These are phyloP conservation scores for Pecten maximus DNA, from an alignment of 2,888 invertebrate genomes.

Conservation along the genomic window DNA sequence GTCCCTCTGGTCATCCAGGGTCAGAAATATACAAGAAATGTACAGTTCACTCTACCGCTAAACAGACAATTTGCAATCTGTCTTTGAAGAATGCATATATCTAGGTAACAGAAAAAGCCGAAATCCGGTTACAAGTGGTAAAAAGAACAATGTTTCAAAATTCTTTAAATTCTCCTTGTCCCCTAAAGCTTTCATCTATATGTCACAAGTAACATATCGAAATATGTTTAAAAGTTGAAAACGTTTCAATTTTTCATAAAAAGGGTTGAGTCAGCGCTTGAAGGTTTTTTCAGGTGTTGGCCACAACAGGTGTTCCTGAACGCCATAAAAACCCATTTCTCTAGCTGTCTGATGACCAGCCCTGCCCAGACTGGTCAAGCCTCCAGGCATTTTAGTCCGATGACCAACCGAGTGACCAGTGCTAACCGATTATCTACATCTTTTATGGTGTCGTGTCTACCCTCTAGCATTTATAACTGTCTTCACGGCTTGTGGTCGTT, in stretches of 20 bases:
- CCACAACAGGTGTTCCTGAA: background rate
- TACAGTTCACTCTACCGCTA: too few species aligned
- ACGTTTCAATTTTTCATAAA: background rate
- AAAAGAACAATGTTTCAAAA: background rate
- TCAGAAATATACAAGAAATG: background rate
- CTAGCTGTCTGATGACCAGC: background rate
- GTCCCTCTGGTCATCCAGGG: background rate
- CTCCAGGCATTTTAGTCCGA: background rate
- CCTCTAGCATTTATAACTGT: background rate
- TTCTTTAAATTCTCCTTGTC: background rate
- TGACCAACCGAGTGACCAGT: slow-evolving; percentile 16
- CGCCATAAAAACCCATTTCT: background rate
- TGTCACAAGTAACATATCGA: background rate
- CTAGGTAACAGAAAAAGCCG: background rate
- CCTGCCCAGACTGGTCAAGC: background rate
- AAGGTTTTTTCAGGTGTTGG: background rate
- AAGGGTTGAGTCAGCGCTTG: background rate
- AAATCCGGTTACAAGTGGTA: background rate
- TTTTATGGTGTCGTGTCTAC: slow-evolving; percentile 3
- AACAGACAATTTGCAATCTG: background rate
- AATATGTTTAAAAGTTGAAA: background rate
- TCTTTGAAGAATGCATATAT: background rate
- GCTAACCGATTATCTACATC: slow-evolving; percentile 26
- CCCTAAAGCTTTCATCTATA: background rate
- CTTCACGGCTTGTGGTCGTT: slow-evolving; percentile 10